These are phyloP conservation scores for Watsonalla cultraria DNA, from an alignment of 2,888 invertebrate genomes.

Conservation along the genomic window DNA sequence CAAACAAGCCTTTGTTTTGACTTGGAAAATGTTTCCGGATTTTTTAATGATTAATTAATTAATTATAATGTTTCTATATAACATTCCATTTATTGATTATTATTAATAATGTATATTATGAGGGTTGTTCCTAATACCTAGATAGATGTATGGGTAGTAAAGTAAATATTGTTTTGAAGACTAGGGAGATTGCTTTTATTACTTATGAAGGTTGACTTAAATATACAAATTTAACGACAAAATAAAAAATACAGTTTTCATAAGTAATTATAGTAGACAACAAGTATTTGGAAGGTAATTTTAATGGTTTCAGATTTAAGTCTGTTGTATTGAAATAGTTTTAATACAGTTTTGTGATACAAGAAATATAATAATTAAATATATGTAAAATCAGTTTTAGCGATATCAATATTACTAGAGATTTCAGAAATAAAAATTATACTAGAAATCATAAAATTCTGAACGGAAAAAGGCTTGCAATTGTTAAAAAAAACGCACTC, in stretches of 20 bases:
- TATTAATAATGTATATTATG: conserved; percentile 44
- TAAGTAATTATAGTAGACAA: neutral
- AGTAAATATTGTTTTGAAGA: conserved; percentile 3
- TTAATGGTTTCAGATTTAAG: neutral
- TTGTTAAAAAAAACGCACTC: neutral
- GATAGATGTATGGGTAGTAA: conserved; percentile 33
- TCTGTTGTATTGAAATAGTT: neutral
- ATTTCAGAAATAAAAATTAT: neutral
- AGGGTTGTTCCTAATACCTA: conserved; percentile 67
- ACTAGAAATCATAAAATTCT: neutral
- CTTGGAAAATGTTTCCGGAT: conserved; percentile 8
- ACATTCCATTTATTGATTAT: conserved; percentile 50
- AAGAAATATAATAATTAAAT: neutral
- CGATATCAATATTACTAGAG: too few relatives aligned
- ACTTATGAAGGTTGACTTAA: neutral
- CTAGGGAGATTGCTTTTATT: neutral
- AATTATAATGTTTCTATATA: conserved; percentile 44
- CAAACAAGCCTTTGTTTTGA: conserved; percentile 6
- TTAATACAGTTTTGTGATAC: neutral
- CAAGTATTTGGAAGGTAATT: neutral
- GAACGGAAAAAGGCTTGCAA: neutral
- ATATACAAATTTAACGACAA: neutral
- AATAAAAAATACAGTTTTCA: neutral
- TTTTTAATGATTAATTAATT: conserved; percentile 21
- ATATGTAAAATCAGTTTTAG: too few relatives aligned